phyloP scores from a whole-genome alignment of 2,113 vertebrate genomes.

The Anguilla rostrata region DNA sequence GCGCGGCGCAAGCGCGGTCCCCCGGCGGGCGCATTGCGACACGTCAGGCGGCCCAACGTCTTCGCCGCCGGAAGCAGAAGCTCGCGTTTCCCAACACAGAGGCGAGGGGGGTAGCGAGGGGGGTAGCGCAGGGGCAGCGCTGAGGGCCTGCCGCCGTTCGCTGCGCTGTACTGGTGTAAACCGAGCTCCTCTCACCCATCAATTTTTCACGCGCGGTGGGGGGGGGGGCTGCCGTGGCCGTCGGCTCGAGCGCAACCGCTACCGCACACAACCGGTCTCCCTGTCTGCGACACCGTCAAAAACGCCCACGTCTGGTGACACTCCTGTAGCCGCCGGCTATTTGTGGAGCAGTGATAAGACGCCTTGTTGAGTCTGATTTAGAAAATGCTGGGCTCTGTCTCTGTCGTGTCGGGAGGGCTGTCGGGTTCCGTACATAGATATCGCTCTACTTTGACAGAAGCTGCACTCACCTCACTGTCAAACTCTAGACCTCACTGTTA shows the following conservation, averaged over 20 bases:
- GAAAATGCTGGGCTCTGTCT: neutral
- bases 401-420: neutral
- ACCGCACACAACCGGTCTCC: neutral
- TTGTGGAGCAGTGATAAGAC: conserved; percentile 10
- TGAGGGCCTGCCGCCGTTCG: neutral
- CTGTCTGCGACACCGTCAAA: neutral
- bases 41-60: neutral
- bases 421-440: no score
- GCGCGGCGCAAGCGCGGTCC: neutral
- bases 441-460: neutral
- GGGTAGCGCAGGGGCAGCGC: neutral
- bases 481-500: neutral
- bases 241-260: neutral
- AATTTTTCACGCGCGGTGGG: neutral
- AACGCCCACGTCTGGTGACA: neutral
- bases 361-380: neutral
- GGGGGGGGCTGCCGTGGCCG: neutral
- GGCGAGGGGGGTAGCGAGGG: neutral
- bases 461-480: neutral
- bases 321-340: neutral
- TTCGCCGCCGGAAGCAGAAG: neutral
- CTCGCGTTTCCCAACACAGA: neutral
- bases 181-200: neutral
- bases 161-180: neutral
- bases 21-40: neutral